Evolutionary conservation across 2,113 vertebrate genomes (phyloP).

Genomic region (Corvus hawaiiensis): DNA sequence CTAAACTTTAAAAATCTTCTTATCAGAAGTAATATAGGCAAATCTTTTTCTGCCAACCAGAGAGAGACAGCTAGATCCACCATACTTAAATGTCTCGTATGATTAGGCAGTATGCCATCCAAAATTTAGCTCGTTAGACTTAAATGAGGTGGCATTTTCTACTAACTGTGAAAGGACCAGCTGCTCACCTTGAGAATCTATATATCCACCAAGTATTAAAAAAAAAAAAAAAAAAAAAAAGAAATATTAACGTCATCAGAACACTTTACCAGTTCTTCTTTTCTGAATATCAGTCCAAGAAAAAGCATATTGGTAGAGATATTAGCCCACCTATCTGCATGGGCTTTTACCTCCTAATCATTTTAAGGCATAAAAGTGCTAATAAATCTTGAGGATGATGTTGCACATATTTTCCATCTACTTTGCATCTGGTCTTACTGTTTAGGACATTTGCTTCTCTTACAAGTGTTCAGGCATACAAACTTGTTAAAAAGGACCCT

Average conservation of each 20-base stretch:
- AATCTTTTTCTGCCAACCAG: neutral
- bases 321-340: neutral
- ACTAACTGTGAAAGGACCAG: neutral
- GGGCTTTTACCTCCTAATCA: neutral
- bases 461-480: neutral
- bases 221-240: neutral
- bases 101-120: neutral
- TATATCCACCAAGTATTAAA: neutral
- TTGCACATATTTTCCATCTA: neutral
- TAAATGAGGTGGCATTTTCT: neutral
- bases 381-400: neutral
- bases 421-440: neutral
- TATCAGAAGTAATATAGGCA: neutral
- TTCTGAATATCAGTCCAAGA: neutral
- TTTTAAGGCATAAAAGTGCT: neutral
- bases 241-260: neutral
- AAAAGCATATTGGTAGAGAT: neutral
- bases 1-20: neutral
- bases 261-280: neutral
- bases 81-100: neutral
- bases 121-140: neutral
- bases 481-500: neutral
- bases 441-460: neutral
- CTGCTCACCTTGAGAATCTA: neutral
- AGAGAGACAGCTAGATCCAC: neutral